phyloP scores from a whole-genome alignment of 2,888 invertebrate genomes.

The Aphidius colemani region DNA sequence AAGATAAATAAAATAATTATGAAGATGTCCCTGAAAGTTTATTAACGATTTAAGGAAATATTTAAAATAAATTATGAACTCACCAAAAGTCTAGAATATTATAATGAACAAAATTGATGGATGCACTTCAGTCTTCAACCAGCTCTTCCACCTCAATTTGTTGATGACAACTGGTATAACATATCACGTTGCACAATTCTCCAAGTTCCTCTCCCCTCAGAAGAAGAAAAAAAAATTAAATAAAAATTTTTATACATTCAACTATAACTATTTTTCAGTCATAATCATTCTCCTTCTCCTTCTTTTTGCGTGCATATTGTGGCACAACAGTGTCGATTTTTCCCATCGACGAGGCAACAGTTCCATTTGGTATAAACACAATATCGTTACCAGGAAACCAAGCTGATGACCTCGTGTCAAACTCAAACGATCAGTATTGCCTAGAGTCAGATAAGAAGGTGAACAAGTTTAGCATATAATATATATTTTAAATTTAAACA shows the following conservation, averaged over 20 bases:
- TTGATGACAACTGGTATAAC: neutral
- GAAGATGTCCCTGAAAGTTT: too few species aligned
- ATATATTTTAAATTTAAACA: neutral
- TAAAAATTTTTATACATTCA: neutral
- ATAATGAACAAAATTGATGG: too few species aligned
- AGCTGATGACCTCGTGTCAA: neutral
- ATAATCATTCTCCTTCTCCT: too few species aligned
- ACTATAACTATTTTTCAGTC: neutral
- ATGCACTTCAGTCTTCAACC: too few species aligned
- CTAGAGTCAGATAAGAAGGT: too few species aligned
- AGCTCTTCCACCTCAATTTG: too few species aligned
- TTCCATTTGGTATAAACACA: constrained; percentile 11
- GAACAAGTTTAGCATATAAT: neutral
- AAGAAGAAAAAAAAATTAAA: neutral
- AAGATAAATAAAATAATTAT: too few species aligned
- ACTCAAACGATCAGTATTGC: neutral
- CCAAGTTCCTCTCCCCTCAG: neutral
- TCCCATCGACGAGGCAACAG: neutral
- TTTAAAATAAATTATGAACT: too few species aligned
- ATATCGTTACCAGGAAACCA: constrained; percentile 12
- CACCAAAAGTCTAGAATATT: too few species aligned
- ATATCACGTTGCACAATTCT: constrained; percentile 4
- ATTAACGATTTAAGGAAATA: too few species aligned
- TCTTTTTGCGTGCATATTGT: constrained; percentile 7
- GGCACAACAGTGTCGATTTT: too few species aligned